Percentiles rank a stretch among this genome's conserved stretches.
These are phyloP conservation scores for Spodoptera picta DNA, from an alignment of 2,888 invertebrate species.

Conservation along the genomic window DNA sequence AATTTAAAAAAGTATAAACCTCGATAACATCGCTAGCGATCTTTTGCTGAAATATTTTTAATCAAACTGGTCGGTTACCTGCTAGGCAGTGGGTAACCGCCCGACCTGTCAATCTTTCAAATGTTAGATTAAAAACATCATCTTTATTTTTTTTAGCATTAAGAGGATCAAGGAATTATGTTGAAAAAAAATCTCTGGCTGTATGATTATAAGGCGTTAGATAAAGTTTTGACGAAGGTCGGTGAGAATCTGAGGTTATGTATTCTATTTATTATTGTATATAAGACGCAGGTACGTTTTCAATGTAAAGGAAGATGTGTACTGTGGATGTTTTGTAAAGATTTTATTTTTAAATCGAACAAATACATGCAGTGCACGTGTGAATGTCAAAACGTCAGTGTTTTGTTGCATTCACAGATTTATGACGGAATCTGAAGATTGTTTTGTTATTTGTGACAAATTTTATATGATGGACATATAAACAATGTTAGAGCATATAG, in stretches of 20 bases:
- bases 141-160: constrained; percentile 85
- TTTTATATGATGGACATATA: no score
- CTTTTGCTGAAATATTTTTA: constrained; percentile 87
- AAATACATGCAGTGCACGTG: background rate
- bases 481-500: no score
- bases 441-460: no score
- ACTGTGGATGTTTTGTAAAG: constrained; percentile 11
- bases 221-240: constrained; percentile 88
- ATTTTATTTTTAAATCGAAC: constrained; percentile 17
- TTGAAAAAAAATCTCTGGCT: constrained; percentile 65
- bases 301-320: constrained; percentile 17
- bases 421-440: no score
- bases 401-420: background rate
- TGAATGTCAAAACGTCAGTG: background rate
- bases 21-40: constrained; percentile 68
- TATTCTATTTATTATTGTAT: constrained; percentile 60
- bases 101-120: constrained; percentile 88
- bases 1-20: constrained; percentile 60
- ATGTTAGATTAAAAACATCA: constrained; percentile 87
- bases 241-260: constrained; percentile 69
- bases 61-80: constrained; percentile 85
- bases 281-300: constrained; percentile 51
- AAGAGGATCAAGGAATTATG: constrained; percentile 86
- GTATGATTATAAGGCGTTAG: constrained; percentile 86
- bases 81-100: constrained; percentile 75